phyloP scores from a whole-genome alignment of 2,888 invertebrate genomes.

The Eilema sororculum region DNA sequence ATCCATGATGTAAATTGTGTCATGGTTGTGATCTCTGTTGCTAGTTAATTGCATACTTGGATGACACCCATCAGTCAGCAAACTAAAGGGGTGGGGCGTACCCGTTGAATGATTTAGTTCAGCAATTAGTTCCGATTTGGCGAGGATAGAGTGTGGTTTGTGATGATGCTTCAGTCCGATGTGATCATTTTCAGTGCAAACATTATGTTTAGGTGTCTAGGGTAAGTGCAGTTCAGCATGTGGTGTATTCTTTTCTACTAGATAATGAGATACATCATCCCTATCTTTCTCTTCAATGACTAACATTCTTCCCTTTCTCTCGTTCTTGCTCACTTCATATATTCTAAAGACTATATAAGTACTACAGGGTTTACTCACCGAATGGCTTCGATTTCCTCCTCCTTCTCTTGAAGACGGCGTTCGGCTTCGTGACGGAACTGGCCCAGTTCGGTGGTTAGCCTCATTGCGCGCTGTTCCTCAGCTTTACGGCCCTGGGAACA shows the following conservation, averaged over 20 bases:
- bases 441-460: slow-evolving; percentile 96
- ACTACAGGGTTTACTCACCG: slow-evolving; percentile 90
- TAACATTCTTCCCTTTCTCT: not conserved
- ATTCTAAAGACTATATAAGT: not conserved
- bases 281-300: not conserved
- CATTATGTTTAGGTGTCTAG: slow-evolving; percentile 26
- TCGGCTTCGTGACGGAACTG: slow-evolving; percentile 99
- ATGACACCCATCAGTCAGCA: slow-evolving; percentile 72
- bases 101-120: slow-evolving; percentile 62
- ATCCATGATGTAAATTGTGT: slow-evolving; percentile 69
- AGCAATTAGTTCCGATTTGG: slow-evolving; percentile 71
- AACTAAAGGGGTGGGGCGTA: slow-evolving; percentile 60
- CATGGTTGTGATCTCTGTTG: slow-evolving; percentile 68
- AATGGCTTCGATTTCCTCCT: slow-evolving; percentile 98
- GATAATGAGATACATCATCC: no score
- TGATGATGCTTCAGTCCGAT: slow-evolving; percentile 50
- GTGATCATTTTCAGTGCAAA: slow-evolving; percentile 48
- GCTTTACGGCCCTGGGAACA: slow-evolving; percentile 95
- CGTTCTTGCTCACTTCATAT: not conserved
- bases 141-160: slow-evolving; percentile 53
- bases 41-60: slow-evolving; percentile 63
- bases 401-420: slow-evolving; percentile 98
- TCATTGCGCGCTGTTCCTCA: slow-evolving; percentile 98
- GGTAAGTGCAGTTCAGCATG: slow-evolving; percentile 29
- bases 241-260: no score